A percentile compares a stretch with the other conserved stretches of the same genome.
These are phyloP conservation scores for Fissipunctia ypsillon DNA, from an alignment of 2,888 invertebrate genomes.

Conservation along the genomic window DNA sequence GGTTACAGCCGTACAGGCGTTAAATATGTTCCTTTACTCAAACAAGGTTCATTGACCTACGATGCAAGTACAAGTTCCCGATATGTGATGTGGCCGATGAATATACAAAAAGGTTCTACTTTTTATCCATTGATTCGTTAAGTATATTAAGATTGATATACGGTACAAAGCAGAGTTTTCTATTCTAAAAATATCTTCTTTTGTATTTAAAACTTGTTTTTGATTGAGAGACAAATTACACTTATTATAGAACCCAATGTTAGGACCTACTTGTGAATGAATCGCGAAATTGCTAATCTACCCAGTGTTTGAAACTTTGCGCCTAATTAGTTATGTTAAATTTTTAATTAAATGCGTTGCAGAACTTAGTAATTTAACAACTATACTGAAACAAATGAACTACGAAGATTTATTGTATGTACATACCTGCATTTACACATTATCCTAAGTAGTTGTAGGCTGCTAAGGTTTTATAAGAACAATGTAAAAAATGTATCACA, in stretches of 20 bases:
- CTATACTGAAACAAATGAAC: background rate
- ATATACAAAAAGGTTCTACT: conserved; percentile 36
- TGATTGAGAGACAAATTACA: background rate
- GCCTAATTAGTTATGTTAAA: background rate
- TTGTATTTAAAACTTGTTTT: background rate
- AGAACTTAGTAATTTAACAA: background rate
- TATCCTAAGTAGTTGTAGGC: background rate
- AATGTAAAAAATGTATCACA: conserved; percentile 13
- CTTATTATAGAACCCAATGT: too few relatives aligned
- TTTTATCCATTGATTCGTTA: conserved; percentile 42
- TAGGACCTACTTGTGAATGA: too few relatives aligned
- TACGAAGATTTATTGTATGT: conserved; percentile 4
- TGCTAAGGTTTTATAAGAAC: background rate
- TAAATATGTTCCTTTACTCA: conserved; percentile 58
- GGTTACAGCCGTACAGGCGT: conserved; percentile 53
- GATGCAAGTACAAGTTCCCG: conserved; percentile 40
- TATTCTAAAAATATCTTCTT: conserved; percentile 10
- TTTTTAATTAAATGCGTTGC: background rate
- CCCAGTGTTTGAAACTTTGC: background rate
- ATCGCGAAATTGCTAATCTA: too few relatives aligned
- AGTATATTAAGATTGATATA: conserved; percentile 1
- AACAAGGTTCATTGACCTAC: conserved; percentile 57
- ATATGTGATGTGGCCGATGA: conserved; percentile 37
- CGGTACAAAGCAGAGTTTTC: conserved; percentile 32
- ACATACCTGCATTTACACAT: conserved; percentile 39